These are phyloP conservation scores for Drosophila ercepeae DNA, from an alignment of 1,140 invertebrate species.

Conservation along the genomic window DNA sequence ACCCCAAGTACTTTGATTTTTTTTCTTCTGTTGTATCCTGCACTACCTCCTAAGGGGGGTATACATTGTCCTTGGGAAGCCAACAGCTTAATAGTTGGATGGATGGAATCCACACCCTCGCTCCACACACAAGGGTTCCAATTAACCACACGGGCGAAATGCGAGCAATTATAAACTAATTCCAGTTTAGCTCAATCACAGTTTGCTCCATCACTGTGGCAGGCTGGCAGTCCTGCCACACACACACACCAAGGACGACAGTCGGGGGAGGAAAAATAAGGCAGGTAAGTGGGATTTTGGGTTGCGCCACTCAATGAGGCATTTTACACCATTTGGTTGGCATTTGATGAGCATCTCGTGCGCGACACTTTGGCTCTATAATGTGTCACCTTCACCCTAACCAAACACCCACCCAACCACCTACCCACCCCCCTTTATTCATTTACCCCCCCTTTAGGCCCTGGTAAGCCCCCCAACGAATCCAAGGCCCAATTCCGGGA, in stretches of 20 bases:
- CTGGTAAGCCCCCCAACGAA: slow-evolving; percentile 6
- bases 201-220: slow-evolving; percentile 35
- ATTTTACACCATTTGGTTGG: slow-evolving; percentile 76
- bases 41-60: neutral
- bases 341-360: slow-evolving; percentile 66
- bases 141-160: slow-evolving; percentile 31
- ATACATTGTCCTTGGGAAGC: neutral
- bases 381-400: slow-evolving; percentile 21
- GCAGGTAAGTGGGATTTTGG: slow-evolving; percentile 48
- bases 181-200: slow-evolving; percentile 40
- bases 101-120: neutral
- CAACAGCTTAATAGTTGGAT: slow-evolving; percentile 20
- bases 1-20: slow-evolving; percentile 17
- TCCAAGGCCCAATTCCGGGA: slow-evolving; percentile 16
- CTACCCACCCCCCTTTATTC: neutral
- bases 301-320: slow-evolving; percentile 69
- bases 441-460: neutral
- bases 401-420: neutral
- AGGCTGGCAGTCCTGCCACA: neutral
- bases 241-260: too few relatives aligned
- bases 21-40: neutral
- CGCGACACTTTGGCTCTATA: slow-evolving; percentile 43
- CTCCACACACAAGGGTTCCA: slow-evolving; percentile 14
- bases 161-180: slow-evolving; percentile 45
- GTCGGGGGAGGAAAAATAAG: neutral